A percentile compares a stretch with the other conserved stretches of the same genome.
phyloP scores from a whole-genome alignment of 2,113 vertebrate genomes.

The Cyanoliseus patagonus region DNA sequence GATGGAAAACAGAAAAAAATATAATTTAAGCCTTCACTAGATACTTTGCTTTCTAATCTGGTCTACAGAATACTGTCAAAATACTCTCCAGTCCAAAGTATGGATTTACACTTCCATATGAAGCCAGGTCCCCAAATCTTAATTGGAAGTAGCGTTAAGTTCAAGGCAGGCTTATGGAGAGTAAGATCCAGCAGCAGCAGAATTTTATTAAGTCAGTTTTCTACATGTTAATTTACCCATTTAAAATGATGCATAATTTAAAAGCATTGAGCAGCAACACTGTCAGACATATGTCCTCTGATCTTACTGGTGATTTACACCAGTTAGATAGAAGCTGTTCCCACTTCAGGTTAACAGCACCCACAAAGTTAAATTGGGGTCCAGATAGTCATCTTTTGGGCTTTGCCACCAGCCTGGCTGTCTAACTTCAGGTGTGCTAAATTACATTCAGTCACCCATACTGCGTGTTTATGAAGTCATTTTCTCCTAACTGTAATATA shows the following conservation, averaged over 20 bases:
- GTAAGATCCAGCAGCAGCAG: not conserved
- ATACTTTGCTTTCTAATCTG: conserved; percentile 14
- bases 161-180: not conserved
- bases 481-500: not conserved
- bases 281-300: not conserved
- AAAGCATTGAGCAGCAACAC: not conserved
- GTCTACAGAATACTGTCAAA: not conserved
- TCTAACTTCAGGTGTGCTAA: not conserved
- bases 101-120: not conserved
- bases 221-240: not conserved
- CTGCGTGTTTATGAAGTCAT: not conserved
- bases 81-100: not conserved
- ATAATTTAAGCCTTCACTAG: not conserved
- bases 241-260: conserved; percentile 1
- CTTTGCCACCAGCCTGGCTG: not conserved
- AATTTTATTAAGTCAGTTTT: not conserved
- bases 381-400: not conserved
- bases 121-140: not conserved
- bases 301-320: not conserved
- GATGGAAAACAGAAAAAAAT: not conserved
- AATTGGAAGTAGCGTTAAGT: conserved; percentile 20
- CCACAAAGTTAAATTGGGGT: not conserved
- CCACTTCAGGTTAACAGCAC: not conserved
- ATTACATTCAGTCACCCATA: not conserved
- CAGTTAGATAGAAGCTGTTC: not conserved